A percentile compares a stretch with the other conserved stretches of the same genome.
phyloP scores from a whole-genome alignment of 35 echinoderm and acorn worm species.

The Apostichopus californicus region DNA sequence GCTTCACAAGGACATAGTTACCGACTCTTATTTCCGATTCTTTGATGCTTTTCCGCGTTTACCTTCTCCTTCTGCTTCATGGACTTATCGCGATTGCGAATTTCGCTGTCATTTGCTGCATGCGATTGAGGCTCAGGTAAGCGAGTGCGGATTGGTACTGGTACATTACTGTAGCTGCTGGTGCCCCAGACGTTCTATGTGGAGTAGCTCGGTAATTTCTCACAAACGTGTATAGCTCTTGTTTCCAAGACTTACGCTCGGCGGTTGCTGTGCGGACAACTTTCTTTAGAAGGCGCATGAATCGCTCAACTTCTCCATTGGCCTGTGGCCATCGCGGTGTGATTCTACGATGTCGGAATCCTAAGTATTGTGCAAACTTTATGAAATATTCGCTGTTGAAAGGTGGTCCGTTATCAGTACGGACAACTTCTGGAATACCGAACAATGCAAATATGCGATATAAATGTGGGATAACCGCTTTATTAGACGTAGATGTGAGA shows the following conservation, averaged over 20 bases:
- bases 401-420: slow-evolving; percentile 66
- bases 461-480: not conserved
- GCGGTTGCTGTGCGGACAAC: slow-evolving; percentile 30
- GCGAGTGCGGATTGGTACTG: not conserved
- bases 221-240: slow-evolving; percentile 25
- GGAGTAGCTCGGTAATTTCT: slow-evolving; percentile 54
- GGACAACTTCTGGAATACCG: not conserved
- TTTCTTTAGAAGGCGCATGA: slow-evolving; percentile 58
- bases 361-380: slow-evolving; percentile 50
- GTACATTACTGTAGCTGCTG: slow-evolving; percentile 55
- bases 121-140: not conserved
- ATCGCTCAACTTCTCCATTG: slow-evolving; percentile 61
- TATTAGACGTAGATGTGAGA: too few relatives aligned
- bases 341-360: slow-evolving; percentile 58
- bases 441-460: not conserved
- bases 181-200: slow-evolving; percentile 40
- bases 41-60: too few relatives aligned
- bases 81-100: not conserved
- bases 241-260: not conserved
- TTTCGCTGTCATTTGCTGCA: slow-evolving; percentile 29
- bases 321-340: slow-evolving; percentile 58
- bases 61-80: not conserved
- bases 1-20: slow-evolving; percentile 47
- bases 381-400: slow-evolving; percentile 39
- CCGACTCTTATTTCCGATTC: not conserved